Base-by-base conservation (phyloP, 2,113 vertebrate genomes). In the Lates calcarifer region DNA sequence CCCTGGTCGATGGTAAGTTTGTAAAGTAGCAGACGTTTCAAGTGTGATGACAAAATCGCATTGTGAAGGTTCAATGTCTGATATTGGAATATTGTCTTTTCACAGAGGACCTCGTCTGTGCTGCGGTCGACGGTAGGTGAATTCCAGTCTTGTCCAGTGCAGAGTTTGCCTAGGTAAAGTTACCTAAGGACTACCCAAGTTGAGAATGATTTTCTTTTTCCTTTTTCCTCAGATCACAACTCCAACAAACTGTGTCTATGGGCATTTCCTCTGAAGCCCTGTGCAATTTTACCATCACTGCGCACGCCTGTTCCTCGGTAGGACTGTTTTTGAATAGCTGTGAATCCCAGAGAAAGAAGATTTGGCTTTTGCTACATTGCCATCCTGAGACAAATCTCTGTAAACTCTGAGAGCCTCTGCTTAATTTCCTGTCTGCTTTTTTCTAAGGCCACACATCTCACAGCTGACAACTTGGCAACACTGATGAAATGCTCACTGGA, bases 261-360 rank as follows among this genome's bases (percentile, higher is more conserved):
- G 72, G 10, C 18, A 62, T 31, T 74, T 37, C 51, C 6, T 51
- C 77, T 3, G 11, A 13, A 26, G 13, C 11, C 12, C 53, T 70
- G 39, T 92, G 91, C 69, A 61, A 58, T 62, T 82, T 83, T n/a
- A 76, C 31, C 74, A 75, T 93, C 63, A 37, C 22, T 35, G 47
- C 75, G 9, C 77, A 83, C 26, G 87, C 82, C 58, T 92, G 92
- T 37, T 87, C 91, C 28, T 62, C 57, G 14, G 92, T 93, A 86
- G 67, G 80, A 33, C 4, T 29, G n/a, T 15, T 65, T 53, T 55
- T 24, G 43, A 0, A 6, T 24, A 61, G n/a, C 41, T 28, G 14
- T 55, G 2, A 39, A 22, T 58, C 10, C 10, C 10, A 67, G 5
- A 41, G n/a, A n/a, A n/a, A n/a, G n/a, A n/a, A n/a, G 45, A 28